These are phyloP conservation scores for Rhagium mordax DNA, from an alignment of 2,888 invertebrate species.

Conservation along the genomic window DNA sequence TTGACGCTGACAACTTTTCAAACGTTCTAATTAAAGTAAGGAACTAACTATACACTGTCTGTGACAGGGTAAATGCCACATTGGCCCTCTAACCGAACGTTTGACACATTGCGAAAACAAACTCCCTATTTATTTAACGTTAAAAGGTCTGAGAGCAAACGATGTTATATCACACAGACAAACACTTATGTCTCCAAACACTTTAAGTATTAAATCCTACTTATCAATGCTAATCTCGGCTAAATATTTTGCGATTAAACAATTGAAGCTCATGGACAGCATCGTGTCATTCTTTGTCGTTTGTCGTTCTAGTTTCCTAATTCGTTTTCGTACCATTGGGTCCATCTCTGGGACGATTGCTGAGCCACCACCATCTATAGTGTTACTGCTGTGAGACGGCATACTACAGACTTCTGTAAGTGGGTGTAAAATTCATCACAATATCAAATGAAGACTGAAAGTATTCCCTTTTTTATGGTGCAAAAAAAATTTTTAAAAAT, in stretches of 20 bases:
- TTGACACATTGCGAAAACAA: slow-evolving; percentile 64
- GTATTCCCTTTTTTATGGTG: too few species aligned
- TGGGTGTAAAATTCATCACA: too few species aligned
- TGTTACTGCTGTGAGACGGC: too few species aligned
- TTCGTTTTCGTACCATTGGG: too few species aligned
- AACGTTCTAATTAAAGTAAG: slow-evolving; percentile 58
- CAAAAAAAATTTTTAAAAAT: too few species aligned
- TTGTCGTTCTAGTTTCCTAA: too few species aligned
- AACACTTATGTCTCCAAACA: slow-evolving; percentile 42
- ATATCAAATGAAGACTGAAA: too few species aligned
- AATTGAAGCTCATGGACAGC: neutral
- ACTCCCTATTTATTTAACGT: slow-evolving; percentile 62
- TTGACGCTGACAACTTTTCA: slow-evolving; percentile 62
- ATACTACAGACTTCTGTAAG: too few species aligned
- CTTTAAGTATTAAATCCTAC: slow-evolving; percentile 42
- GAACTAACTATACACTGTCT: slow-evolving; percentile 21
- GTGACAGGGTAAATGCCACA: slow-evolving; percentile 42
- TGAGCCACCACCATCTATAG: too few species aligned
- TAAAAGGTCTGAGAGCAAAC: slow-evolving; percentile 63
- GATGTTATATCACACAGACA: slow-evolving; percentile 51
- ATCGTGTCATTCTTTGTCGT: neutral
- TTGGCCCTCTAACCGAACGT: slow-evolving; percentile 55
- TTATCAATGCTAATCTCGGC: slow-evolving; percentile 47
- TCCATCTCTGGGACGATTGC: too few species aligned
- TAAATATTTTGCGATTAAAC: slow-evolving; percentile 32